Percentiles rank a stretch among this genome's conserved stretches.
phyloP scores from a whole-genome alignment of 2,888 invertebrate genomes.

The Mesorhabditis spiculigera region DNA sequence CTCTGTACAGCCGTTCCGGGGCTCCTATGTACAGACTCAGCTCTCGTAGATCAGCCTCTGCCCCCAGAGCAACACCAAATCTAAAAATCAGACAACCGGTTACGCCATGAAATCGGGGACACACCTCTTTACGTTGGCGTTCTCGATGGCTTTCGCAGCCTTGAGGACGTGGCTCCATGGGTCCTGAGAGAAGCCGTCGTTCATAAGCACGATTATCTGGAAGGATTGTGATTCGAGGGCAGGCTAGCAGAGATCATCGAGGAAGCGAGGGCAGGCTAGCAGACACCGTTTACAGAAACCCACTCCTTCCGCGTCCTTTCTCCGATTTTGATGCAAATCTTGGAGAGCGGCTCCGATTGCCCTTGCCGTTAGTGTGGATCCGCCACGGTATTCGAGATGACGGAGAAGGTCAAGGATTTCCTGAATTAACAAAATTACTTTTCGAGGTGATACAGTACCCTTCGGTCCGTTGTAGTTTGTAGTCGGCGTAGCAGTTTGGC shows the following conservation, averaged over 20 bases:
- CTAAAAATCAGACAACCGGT: no score
- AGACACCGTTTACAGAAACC: neutral
- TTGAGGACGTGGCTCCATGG: slow-evolving; percentile 36
- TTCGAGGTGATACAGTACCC: slow-evolving; percentile 14
- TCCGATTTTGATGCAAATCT: slow-evolving; percentile 32
- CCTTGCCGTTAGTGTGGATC: slow-evolving; percentile 43
- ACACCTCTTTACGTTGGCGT: slow-evolving; percentile 33
- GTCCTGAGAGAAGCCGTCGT: slow-evolving; percentile 51
- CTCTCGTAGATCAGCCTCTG: slow-evolving; percentile 32
- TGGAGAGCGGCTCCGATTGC: slow-evolving; percentile 41
- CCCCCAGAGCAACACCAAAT: slow-evolving; percentile 46
- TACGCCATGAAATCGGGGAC: no score
- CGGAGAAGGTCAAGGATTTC: slow-evolving; percentile 41
- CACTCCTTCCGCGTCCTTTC: slow-evolving; percentile 44
- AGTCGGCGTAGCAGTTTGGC: slow-evolving; percentile 37
- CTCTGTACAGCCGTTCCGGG: slow-evolving; percentile 39
- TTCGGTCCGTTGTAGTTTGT: slow-evolving; percentile 37
- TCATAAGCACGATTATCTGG: slow-evolving; percentile 41
- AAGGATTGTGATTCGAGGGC: no score
- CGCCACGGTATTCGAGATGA: slow-evolving; percentile 43
- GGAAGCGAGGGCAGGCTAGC: no score
- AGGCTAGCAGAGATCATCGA: no score
- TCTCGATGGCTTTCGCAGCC: slow-evolving; percentile 25
- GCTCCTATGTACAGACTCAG: slow-evolving; percentile 34
- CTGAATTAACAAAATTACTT: slow-evolving; percentile 15